Conservation (phyloP, 2,113 vertebrate genomes). For the Eidolon helvum region DNA sequence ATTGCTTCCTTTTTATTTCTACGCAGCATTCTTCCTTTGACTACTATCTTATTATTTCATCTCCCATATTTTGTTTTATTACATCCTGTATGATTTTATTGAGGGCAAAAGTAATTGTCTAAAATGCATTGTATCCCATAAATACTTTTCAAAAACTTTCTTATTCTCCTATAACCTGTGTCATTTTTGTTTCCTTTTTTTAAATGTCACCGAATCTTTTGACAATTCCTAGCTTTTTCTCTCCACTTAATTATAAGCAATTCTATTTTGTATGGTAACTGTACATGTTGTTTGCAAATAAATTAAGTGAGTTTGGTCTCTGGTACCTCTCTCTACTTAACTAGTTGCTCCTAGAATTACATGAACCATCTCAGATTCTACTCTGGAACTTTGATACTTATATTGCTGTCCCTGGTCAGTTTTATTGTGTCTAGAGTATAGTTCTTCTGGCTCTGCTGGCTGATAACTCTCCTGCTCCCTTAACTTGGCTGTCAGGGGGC, state of each 20-base stretch:
- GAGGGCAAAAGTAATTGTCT: neutral
- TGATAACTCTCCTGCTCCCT: accelerated
- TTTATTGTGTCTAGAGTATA: neutral
- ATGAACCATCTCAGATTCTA: neutral
- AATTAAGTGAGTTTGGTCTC: neutral
- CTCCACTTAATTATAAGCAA: neutral
- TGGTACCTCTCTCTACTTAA: neutral
- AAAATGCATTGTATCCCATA: neutral
- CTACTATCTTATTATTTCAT: neutral
- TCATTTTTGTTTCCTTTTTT: neutral
- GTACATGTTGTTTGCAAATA: neutral
- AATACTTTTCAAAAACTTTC: neutral
- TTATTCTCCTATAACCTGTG: neutral
- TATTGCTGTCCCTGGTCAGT: neutral
- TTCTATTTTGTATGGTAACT: neutral
- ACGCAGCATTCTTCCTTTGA: accelerated
- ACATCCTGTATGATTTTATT: neutral
- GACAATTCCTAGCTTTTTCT: neutral
- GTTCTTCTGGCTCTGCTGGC: neutral
- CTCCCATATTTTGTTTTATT: neutral
- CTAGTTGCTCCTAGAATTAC: neutral
- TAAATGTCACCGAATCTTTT: neutral
- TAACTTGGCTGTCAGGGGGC: no score
- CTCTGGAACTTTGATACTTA: neutral
- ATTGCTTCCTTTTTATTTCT: neutral